Percentiles rank a stretch among this genome's conserved stretches.
Conservation (phyloP, 2,888 invertebrate genomes). For the Timema podura region DNA sequence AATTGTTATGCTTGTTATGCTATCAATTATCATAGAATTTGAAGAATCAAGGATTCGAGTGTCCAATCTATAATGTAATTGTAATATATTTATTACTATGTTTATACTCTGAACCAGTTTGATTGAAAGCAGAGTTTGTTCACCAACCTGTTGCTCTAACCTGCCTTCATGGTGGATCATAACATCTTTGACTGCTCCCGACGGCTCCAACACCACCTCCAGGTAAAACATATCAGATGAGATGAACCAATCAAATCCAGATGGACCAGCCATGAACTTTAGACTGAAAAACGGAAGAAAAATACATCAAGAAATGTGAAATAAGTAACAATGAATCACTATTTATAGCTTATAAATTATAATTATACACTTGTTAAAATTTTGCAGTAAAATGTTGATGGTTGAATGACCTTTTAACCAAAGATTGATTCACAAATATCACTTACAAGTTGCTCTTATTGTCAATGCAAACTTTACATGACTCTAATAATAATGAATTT, state of each 20-base stretch:
- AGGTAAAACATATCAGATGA: constrained; percentile 96
- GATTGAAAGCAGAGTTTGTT: neutral
- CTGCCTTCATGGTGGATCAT: constrained; percentile 89
- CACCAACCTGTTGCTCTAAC: constrained; percentile 49
- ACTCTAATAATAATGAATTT: no score
- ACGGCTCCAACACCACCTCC: constrained; percentile 81
- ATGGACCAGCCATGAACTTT: constrained; percentile 80
- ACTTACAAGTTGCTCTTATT: no score
- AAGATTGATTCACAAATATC: no score
- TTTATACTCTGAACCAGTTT: neutral
- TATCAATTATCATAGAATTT: no score
- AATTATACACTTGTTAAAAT: no score
- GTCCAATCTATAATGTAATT: neutral
- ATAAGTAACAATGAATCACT: no score
- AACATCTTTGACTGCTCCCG: constrained; percentile 83
- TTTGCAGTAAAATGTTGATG: no score
- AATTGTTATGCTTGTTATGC: no score
- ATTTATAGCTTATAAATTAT: no score
- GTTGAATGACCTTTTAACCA: no score
- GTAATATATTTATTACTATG: neutral
- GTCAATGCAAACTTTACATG: no score
- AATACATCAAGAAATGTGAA: neutral
- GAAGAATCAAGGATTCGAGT: no score
- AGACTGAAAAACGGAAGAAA: constrained; percentile 52
- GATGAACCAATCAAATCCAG: constrained; percentile 79